phyloP scores from a whole-genome alignment of 2,113 vertebrate genomes.

The Tautogolabrus adspersus region DNA sequence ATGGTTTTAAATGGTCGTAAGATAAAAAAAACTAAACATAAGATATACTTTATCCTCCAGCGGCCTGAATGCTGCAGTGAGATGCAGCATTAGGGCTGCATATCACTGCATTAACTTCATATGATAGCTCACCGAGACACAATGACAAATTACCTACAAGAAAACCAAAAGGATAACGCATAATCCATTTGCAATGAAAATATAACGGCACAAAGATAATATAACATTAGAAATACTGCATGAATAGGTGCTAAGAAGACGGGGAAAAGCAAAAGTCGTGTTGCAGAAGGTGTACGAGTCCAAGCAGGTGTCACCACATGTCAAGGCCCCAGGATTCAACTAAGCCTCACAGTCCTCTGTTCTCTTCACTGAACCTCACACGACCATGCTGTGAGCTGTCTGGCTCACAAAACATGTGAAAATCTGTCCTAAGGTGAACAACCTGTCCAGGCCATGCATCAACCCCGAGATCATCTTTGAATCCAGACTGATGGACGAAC shows the following conservation, averaged over 20 bases:
- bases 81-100: background rate
- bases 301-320: slow-evolving; percentile 30
- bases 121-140: background rate
- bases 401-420: slow-evolving; percentile 49
- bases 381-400: slow-evolving; percentile 46
- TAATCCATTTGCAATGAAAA: background rate
- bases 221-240: background rate
- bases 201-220: background rate
- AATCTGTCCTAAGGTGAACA: slow-evolving; percentile 51
- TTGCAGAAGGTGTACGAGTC: background rate
- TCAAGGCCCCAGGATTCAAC: slow-evolving; percentile 32
- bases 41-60: background rate
- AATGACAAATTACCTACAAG: background rate
- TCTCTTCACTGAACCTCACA: slow-evolving; percentile 14
- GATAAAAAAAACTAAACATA: no score
- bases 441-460: background rate
- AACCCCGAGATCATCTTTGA: background rate
- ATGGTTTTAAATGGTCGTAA: no score
- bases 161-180: no score
- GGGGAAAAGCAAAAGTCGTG: background rate
- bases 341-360: slow-evolving; percentile 45
- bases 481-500: background rate
- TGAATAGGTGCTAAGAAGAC: background rate
- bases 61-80: background rate
- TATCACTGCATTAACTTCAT: background rate